Conservation (phyloP, 30 jellyfish, hydroid and myxozoan genomes). For the Sanderia malayensis region DNA sequence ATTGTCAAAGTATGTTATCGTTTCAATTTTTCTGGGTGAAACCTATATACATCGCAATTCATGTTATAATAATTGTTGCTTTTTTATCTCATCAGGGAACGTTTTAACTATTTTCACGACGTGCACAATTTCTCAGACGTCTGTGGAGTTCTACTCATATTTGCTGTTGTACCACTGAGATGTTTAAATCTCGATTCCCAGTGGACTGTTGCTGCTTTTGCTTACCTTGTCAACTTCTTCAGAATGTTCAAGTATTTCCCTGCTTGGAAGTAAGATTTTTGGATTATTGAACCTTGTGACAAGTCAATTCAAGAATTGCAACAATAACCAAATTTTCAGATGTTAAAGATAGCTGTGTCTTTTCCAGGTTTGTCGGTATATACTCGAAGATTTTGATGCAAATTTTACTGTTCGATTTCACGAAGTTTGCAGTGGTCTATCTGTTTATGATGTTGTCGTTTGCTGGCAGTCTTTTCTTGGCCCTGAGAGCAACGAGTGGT, state of each 20-base stretch:
- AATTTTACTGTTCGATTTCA: slow-evolving; percentile 60
- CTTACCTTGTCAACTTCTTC: slow-evolving; percentile 69
- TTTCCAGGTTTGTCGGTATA: slow-evolving; percentile 60
- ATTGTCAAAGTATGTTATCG: slow-evolving; percentile 57
- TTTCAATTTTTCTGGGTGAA: no score
- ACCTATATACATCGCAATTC: no score
- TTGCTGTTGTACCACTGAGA: slow-evolving; percentile 61
- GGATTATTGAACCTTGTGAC: no score
- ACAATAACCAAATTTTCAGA: no score
- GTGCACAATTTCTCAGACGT: slow-evolving; percentile 53
- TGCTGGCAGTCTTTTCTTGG: slow-evolving; percentile 79
- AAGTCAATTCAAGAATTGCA: no score
- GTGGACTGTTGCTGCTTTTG: slow-evolving; percentile 76
- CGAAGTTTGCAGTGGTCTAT: slow-evolving; percentile 61
- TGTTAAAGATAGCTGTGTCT: no score
- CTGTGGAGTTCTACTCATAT: slow-evolving; percentile 51
- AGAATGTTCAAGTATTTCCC: slow-evolving; percentile 74
- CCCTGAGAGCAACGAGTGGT: slow-evolving; percentile 58
- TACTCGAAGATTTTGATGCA: slow-evolving; percentile 61
- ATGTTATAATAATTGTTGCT: no score
- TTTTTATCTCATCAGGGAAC: slow-evolving; percentile 50
- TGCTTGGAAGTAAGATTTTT: slow-evolving; percentile 63
- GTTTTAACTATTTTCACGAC: slow-evolving; percentile 33
- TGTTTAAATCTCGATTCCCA: slow-evolving; percentile 3
- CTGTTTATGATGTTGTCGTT: slow-evolving; percentile 58